Evolutionary conservation across 1,140 invertebrate species (phyloP).

Genomic region (Macrocentrus cingulum): DNA sequence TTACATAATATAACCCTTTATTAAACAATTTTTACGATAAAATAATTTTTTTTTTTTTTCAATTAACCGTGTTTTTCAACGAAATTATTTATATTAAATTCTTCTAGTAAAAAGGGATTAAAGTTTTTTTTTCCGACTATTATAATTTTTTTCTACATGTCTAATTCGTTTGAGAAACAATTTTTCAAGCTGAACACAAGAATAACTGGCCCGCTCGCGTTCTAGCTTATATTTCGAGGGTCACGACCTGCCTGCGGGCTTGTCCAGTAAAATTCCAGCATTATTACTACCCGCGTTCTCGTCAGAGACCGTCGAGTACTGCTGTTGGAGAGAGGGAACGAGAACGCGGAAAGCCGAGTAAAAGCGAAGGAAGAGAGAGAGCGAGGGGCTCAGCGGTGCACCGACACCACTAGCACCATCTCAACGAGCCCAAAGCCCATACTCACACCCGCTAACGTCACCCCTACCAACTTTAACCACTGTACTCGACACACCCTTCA

Average conservation of each 20-base stretch:
- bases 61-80: too few species aligned
- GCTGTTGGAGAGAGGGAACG: neutral
- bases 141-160: too few species aligned
- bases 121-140: too few species aligned
- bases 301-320: slow-evolving; percentile 8
- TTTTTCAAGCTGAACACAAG: neutral
- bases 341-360: too few species aligned
- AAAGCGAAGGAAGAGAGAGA: neutral
- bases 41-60: too few species aligned
- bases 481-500: slow-evolving; percentile 25
- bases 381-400: slow-evolving; percentile 5
- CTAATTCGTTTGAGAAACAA: too few species aligned
- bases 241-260: slow-evolving; percentile 16
- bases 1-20: too few species aligned
- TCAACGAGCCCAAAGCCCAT: neutral
- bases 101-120: too few species aligned
- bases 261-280: slow-evolving; percentile 22
- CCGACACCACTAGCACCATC: slow-evolving; percentile 12
- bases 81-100: too few species aligned
- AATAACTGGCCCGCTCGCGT: slow-evolving; percentile 19
- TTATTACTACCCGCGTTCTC: slow-evolving; percentile 20
- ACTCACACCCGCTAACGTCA: slow-evolving; percentile 1
- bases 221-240: slow-evolving; percentile 20
- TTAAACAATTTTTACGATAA: too few species aligned
- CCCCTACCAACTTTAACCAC: slow-evolving; percentile 21